Evolutionary conservation across 2,888 invertebrate genomes (phyloP).

Genomic region (Acleris cristana): DNA sequence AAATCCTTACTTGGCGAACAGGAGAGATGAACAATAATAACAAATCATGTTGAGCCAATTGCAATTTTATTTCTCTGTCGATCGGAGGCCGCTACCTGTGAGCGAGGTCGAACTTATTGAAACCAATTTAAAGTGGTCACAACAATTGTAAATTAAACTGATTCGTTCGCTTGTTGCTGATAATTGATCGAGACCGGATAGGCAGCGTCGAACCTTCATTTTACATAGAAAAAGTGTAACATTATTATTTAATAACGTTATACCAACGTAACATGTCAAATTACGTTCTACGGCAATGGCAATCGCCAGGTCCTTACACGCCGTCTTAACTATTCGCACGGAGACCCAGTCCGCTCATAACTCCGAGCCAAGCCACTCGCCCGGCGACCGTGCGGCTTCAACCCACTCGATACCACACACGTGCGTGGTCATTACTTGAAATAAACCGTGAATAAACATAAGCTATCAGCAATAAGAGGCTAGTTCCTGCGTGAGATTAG

Average conservation of each 20-base stretch:
- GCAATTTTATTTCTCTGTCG: no score
- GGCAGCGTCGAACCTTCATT: no score
- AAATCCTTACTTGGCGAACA: no score
- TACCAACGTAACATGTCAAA: slow-evolving; percentile 37
- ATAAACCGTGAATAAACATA: slow-evolving; percentile 10
- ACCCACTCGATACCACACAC: slow-evolving; percentile 8
- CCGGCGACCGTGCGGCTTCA: slow-evolving; percentile 6
- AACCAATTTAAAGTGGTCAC: no score
- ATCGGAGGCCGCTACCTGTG: no score
- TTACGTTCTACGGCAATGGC: slow-evolving; percentile 46
- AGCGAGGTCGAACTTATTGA: no score
- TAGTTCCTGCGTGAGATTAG: background rate
- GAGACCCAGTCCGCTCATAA: slow-evolving; percentile 52
- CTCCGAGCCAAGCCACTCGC: slow-evolving; percentile 49
- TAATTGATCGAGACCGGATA: no score
- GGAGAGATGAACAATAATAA: no score
- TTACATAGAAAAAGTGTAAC: no score
- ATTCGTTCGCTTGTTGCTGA: no score
- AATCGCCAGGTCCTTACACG: slow-evolving; percentile 57
- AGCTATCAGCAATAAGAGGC: slow-evolving; percentile 3
- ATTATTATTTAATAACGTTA: slow-evolving; percentile 20
- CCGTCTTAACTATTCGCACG: slow-evolving; percentile 42
- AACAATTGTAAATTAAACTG: no score
- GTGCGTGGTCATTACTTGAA: slow-evolving; percentile 23
- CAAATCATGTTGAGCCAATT: no score